phyloP scores from a whole-genome alignment of 2,888 invertebrate species.

The Cyrtodaria siliqua region DNA sequence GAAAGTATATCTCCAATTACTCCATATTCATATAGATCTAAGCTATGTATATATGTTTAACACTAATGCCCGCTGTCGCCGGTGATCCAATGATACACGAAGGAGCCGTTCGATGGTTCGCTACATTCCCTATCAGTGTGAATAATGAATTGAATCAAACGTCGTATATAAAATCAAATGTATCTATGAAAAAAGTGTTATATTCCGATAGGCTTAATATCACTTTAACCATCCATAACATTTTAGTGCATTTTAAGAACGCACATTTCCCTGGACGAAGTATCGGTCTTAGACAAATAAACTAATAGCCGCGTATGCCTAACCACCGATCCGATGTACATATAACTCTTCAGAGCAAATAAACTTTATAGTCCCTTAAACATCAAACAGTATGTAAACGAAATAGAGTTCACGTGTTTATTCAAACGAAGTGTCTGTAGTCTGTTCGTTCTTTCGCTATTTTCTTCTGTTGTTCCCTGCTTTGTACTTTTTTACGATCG shows the following conservation, averaged over 20 bases:
- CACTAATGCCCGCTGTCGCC: not conserved
- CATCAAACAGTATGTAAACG: conserved; percentile 58
- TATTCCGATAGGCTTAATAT: conserved; percentile 61
- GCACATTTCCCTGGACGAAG: conserved; percentile 55
- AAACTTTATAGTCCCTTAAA: conserved; percentile 56
- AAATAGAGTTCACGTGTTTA: conserved; percentile 63
- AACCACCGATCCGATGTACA: conserved; percentile 48
- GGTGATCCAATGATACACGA: conserved; percentile 5
- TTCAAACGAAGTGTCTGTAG: conserved; percentile 48
- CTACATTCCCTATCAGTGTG: conserved; percentile 40
- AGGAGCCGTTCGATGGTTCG: conserved; percentile 10
- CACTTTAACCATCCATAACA: conserved; percentile 64
- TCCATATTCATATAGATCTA: not conserved
- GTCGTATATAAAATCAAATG: conserved; percentile 51
- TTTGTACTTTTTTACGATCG: conserved; percentile 43
- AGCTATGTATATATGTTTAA: not conserved
- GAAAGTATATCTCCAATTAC: not conserved
- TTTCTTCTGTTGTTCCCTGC: conserved; percentile 29
- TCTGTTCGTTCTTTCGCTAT: conserved; percentile 36
- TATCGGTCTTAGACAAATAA: conserved; percentile 60
- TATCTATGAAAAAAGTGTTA: conserved; percentile 60
- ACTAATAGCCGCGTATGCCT: conserved; percentile 61
- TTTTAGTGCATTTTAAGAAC: conserved; percentile 65
- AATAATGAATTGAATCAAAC: conserved; percentile 51
- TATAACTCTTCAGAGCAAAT: conserved; percentile 60